Percentiles rank a stretch among this genome's conserved stretches.
Evolutionary conservation across 2,888 invertebrate species (phyloP).

Genomic region (Xylophagus ater): DNA sequence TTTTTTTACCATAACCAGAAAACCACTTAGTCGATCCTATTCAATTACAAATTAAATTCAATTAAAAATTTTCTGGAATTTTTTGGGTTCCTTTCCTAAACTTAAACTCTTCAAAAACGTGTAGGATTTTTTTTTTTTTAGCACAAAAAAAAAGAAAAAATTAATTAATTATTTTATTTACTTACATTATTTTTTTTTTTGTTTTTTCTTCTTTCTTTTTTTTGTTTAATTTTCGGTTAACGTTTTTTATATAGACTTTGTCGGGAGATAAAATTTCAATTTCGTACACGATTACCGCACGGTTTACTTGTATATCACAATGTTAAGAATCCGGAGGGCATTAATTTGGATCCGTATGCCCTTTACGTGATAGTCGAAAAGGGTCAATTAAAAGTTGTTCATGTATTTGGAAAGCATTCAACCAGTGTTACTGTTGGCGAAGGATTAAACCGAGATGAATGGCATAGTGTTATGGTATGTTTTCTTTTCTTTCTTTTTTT

Average conservation of each 20-base stretch:
- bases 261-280: slow-evolving; percentile 79
- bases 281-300: slow-evolving; percentile 77
- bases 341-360: slow-evolving; percentile 74
- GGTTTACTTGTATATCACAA: slow-evolving; percentile 83
- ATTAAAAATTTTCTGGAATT: slow-evolving; percentile 1
- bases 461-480: slow-evolving; percentile 74
- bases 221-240: neutral
- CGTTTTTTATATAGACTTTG: slow-evolving; percentile 50
- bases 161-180: neutral
- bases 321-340: slow-evolving; percentile 71
- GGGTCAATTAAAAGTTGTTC: slow-evolving; percentile 82
- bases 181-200: neutral
- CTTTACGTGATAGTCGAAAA: slow-evolving; percentile 85
- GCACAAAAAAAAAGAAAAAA: neutral
- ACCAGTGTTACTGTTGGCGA: slow-evolving; percentile 75
- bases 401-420: slow-evolving; percentile 79
- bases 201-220: neutral
- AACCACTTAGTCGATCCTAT: slow-evolving; percentile 1
- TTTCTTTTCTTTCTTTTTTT: slow-evolving; percentile 3
- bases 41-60: slow-evolving; percentile 9
- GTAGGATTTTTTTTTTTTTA: neutral
- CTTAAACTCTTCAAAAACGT: neutral
- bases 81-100: neutral
- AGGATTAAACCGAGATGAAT: slow-evolving; percentile 77
- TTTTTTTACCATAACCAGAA: no score